phyloP scores from a whole-genome alignment of 2,113 vertebrate species.

The Pluvianellus socialis region DNA sequence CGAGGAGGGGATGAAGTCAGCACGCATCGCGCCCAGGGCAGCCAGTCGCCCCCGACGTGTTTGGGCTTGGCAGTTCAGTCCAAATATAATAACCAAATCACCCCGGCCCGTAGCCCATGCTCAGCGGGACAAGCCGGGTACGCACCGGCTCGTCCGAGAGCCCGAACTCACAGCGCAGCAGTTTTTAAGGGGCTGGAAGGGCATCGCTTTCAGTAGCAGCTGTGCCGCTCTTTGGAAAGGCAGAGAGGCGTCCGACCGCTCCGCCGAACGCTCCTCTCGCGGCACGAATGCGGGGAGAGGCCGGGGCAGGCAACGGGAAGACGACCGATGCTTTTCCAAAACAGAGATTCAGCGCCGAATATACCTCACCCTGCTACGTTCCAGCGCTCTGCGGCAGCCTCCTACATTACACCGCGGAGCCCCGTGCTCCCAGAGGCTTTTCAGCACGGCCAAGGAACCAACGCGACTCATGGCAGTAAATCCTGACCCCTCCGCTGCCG shows the following conservation, averaged over 20 bases:
- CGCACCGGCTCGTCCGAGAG: rapidly evolving
- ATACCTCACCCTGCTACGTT: background rate
- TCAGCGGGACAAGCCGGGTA: rapidly evolving
- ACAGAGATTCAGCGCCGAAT: rapidly evolving
- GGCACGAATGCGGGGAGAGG: background rate
- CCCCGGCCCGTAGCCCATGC: background rate
- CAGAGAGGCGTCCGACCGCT: background rate
- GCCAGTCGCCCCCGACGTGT: background rate
- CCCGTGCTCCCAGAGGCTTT: background rate
- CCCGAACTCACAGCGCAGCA: background rate
- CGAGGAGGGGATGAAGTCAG: background rate
- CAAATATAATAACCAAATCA: rapidly evolving
- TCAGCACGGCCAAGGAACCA: rapidly evolving
- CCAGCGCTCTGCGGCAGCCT: background rate
- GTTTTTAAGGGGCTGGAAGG: background rate
- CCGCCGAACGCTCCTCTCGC: background rate
- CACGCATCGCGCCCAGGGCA: background rate
- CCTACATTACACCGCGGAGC: rapidly evolving
- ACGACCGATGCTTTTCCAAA: background rate
- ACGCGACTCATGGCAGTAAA: rapidly evolving
- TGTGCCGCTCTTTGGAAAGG: background rate
- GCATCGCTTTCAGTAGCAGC: constrained; percentile 20
- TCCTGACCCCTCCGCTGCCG: background rate
- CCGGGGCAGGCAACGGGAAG: background rate
- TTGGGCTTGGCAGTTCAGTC: background rate